Evolutionary conservation across 1,140 invertebrate genomes (phyloP).

Genomic region (Triops cancriformis): DNA sequence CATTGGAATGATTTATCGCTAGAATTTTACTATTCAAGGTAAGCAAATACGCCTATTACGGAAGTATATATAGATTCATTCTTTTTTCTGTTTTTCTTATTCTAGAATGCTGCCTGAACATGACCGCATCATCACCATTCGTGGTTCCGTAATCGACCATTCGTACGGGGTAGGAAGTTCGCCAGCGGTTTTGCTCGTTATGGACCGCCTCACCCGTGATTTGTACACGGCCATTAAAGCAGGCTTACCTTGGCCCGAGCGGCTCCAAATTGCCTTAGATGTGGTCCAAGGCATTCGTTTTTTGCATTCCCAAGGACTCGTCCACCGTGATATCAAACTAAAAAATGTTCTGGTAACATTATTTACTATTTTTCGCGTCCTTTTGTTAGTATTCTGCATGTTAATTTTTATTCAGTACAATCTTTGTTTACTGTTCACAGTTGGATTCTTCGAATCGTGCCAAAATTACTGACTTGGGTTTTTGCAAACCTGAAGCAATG

Average conservation of each 20-base stretch:
- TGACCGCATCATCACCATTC: slow-evolving; percentile 66
- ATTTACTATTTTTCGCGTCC: too few species aligned
- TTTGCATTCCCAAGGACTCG: slow-evolving; percentile 75
- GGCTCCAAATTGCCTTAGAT: slow-evolving; percentile 68
- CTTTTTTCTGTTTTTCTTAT: not conserved
- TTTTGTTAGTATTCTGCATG: slow-evolving; percentile 4
- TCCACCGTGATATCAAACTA: slow-evolving; percentile 82
- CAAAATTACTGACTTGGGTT: slow-evolving; percentile 79
- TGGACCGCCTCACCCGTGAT: slow-evolving; percentile 61
- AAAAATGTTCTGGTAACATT: slow-evolving; percentile 72
- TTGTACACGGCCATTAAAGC: slow-evolving; percentile 68
- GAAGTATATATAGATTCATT: not conserved
- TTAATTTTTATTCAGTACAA: not conserved
- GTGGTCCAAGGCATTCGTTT: slow-evolving; percentile 77
- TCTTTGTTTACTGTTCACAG: slow-evolving; percentile 36
- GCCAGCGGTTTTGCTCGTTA: slow-evolving; percentile 71
- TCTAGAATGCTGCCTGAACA: slow-evolving; percentile 71
- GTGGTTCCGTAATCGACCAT: slow-evolving; percentile 76
- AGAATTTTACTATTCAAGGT: slow-evolving; percentile 81
- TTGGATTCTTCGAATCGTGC: slow-evolving; percentile 64
- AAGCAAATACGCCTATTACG: not conserved
- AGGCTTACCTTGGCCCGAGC: slow-evolving; percentile 56
- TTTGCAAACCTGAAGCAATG: slow-evolving; percentile 85
- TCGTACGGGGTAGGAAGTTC: slow-evolving; percentile 56
- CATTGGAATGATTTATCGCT: slow-evolving; percentile 87